Conservation (phyloP, 2,888 invertebrate genomes). For the Athrips mouffetella region DNA sequence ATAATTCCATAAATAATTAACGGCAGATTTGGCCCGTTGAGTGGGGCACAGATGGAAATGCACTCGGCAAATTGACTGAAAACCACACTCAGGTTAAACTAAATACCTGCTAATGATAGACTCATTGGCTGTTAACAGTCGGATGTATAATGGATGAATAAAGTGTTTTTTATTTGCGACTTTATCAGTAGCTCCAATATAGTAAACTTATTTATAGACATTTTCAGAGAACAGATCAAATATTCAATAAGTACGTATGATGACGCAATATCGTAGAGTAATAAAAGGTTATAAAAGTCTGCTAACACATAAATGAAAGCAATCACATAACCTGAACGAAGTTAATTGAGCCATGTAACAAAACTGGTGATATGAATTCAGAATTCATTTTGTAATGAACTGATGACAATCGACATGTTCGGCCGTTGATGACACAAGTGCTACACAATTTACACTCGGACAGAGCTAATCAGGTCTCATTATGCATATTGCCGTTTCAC, state of each 20-base stretch:
- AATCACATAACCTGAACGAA: background rate
- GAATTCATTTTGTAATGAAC: slow-evolving; percentile 15
- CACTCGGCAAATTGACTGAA: slow-evolving; percentile 74
- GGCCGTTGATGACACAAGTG: slow-evolving; percentile 24
- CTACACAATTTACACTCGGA: slow-evolving; percentile 44
- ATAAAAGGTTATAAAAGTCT: background rate
- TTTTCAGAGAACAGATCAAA: too few relatives aligned
- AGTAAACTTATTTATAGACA: too few relatives aligned
- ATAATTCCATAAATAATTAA: slow-evolving; percentile 75
- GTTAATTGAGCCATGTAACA: background rate
- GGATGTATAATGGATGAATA: too few relatives aligned
- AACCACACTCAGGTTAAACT: slow-evolving; percentile 73
- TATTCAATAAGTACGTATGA: too few relatives aligned
- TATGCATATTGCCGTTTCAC: slow-evolving; percentile 57
- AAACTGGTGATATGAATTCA: background rate
- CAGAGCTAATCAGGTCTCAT: slow-evolving; percentile 61
- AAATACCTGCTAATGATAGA: slow-evolving; percentile 72
- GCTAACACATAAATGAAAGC: background rate
- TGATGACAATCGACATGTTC: slow-evolving; percentile 8
- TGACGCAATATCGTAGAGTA: too few relatives aligned
- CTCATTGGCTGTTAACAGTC: slow-evolving; percentile 2
- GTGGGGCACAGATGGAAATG: slow-evolving; percentile 67
- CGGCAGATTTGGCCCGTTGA: slow-evolving; percentile 60
- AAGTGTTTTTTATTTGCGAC: too few relatives aligned
- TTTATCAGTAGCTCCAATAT: too few relatives aligned